Base-by-base conservation (phyloP, 1,140 invertebrate genomes). In the Drosophila chauvacae region DNA sequence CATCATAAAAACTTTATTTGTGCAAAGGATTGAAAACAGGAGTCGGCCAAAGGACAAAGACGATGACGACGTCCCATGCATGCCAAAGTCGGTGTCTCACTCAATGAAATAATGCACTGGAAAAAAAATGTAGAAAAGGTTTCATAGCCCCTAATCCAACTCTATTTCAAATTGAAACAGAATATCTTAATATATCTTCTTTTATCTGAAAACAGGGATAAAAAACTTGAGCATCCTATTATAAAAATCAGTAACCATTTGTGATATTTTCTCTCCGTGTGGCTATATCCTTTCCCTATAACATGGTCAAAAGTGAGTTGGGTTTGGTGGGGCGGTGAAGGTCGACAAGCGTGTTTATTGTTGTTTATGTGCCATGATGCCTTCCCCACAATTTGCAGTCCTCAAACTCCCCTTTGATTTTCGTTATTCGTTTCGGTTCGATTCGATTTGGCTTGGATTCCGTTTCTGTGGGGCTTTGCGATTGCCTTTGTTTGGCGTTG, bases 1-100 rank as follows among this genome's bases (percentile, higher is more conserved):
- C 66, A 62, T 78, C 86, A 90, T 90, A 90, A 90, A 90, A 90
- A 90, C 65, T 90, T 90, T 90, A 90, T 90, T 90, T 88, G 86
- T 77, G 66, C 77, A 88, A 88, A 85, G 84, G 84, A 88, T 90
- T 88, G 85, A 90, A 90, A 90, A 80, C 75, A 86, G 66, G 58
- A 75, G 63, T 45, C 62, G 62, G 41, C 57, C 73, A 60, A 58
- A 68, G 60, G 60, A 84, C 77, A 77, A 70, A 75, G 55, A 64
- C 64, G 77, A 37, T 37, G 35, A 60, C 65, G 45, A 88, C 80
- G 64, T 58, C 51, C 60, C 51, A 56, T 88, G 83, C 77, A 88
- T 88, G 84, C 60, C 66, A 86, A 72, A 87, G 65, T 82, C 75
- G 79, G 53, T 56, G 66, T 56, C 78, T 75, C 58, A 59, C 68